phyloP scores from a whole-genome alignment of 2,888 invertebrate genomes.

The Reticulitermes lucifugus region DNA sequence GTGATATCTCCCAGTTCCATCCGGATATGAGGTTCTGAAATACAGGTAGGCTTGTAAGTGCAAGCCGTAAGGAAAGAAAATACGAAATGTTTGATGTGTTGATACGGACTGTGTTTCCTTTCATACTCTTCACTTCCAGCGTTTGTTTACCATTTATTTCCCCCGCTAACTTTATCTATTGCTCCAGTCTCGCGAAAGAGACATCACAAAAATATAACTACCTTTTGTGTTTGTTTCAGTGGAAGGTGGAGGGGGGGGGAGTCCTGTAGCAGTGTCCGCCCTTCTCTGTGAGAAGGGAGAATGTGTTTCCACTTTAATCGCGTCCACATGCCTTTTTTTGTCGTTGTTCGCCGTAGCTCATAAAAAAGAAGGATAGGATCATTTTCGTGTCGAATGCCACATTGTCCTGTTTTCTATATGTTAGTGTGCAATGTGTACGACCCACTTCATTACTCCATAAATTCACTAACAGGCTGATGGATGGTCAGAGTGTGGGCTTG shows the following conservation, averaged over 20 bases:
- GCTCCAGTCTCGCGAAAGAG: background rate
- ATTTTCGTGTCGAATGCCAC: conserved; percentile 35
- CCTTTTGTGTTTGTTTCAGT: conserved; percentile 21
- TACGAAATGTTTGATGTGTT: background rate
- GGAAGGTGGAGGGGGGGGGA: background rate
- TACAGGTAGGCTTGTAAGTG: too few relatives aligned
- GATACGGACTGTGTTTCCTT: background rate
- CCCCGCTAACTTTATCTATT: background rate
- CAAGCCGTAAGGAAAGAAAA: too few relatives aligned
- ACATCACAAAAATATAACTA: background rate
- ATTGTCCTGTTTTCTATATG: conserved; percentile 30
- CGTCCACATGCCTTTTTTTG: background rate
- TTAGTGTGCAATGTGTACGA: background rate
- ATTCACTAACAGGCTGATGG: conserved; percentile 19
- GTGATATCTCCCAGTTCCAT: too few relatives aligned
- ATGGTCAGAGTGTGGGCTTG: background rate
- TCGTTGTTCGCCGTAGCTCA: conserved; percentile 4
- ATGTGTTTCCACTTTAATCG: conserved; percentile 9
- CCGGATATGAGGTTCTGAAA: too few relatives aligned
- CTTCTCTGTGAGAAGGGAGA: background rate
- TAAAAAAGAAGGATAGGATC: conserved; percentile 30
- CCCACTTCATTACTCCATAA: conserved; percentile 30
- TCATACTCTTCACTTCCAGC: background rate
- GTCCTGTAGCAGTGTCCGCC: background rate
- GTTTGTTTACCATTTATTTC: background rate